Conservation (phyloP, 2,888 invertebrate genomes). For the Morpho achilles region DNA sequence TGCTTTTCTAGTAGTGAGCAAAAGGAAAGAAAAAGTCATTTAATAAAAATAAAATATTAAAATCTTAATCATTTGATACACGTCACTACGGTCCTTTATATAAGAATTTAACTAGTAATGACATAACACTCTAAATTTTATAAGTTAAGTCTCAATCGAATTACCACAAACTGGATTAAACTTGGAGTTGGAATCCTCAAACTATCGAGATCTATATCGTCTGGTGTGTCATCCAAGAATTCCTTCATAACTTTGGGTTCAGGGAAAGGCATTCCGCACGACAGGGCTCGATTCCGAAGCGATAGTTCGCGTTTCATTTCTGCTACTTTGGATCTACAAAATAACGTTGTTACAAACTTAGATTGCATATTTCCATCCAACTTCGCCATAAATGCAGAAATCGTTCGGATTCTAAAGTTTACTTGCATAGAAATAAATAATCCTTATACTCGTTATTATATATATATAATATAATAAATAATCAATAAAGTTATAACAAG, state of each 20-base stretch:
- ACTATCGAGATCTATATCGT: constrained; percentile 72
- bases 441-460: too few species aligned
- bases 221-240: constrained; percentile 80
- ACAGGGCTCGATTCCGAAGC: constrained; percentile 83
- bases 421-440: too few species aligned
- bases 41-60: too few species aligned
- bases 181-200: constrained; percentile 82
- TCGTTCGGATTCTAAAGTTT: background rate
- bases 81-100: too few species aligned
- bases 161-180: constrained; percentile 84
- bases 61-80: too few species aligned
- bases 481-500: too few species aligned
- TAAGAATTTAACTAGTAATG: too few species aligned
- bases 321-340: constrained; percentile 80
- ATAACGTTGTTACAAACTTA: constrained; percentile 3
- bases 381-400: background rate
- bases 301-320: constrained; percentile 83
- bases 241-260: constrained; percentile 86
- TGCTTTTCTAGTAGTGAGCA: too few species aligned
- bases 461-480: too few species aligned
- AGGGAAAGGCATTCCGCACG: constrained; percentile 81
- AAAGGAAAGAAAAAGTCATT: too few species aligned
- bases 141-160: constrained; percentile 30
- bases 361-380: background rate
- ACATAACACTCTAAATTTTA: background rate